These are phyloP conservation scores for Lagodon rhomboides DNA, from an alignment of 2,797 vertebrate genomes.

Conservation along the genomic window DNA sequence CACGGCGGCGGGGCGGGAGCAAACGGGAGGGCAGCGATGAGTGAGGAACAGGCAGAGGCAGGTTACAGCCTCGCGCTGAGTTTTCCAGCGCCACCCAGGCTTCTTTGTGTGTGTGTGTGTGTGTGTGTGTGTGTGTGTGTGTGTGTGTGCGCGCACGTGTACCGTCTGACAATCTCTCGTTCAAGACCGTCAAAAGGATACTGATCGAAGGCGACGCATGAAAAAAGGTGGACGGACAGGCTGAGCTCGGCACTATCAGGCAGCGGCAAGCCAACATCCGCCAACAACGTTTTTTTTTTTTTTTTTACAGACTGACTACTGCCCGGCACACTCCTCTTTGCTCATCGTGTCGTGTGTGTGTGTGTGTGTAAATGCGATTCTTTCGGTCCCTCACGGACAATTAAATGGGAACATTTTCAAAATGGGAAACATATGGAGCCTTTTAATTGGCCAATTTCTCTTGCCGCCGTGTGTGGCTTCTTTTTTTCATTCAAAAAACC, in stretches of 20 bases:
- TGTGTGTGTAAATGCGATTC: slow-evolving; percentile 62
- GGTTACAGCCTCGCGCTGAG: slow-evolving; percentile 48
- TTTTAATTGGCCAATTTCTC: slow-evolving; percentile 89
- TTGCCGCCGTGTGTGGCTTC: slow-evolving; percentile 80
- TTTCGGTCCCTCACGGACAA: slow-evolving; percentile 80
- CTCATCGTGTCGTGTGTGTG: slow-evolving; percentile 48
- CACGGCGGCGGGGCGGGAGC: slow-evolving; percentile 44
- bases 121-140: not conserved
- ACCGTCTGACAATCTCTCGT: slow-evolving; percentile 7
- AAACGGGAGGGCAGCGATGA: slow-evolving; percentile 51
- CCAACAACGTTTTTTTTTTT: not conserved
- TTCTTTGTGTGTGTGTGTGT: slow-evolving; percentile 10
- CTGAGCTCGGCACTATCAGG: slow-evolving; percentile 7
- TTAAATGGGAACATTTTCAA: slow-evolving; percentile 85
- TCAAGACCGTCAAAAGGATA: slow-evolving; percentile 30
- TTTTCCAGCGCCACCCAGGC: slow-evolving; percentile 24
- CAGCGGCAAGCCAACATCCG: not conserved
- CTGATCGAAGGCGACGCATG: slow-evolving; percentile 36
- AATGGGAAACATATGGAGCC: slow-evolving; percentile 87
- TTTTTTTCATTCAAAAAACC: slow-evolving; percentile 75
- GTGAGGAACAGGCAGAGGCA: slow-evolving; percentile 42
- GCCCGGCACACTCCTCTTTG: slow-evolving; percentile 11
- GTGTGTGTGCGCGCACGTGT: slow-evolving; percentile 11
- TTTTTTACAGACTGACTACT: slow-evolving; percentile 34
- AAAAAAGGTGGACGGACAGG: slow-evolving; percentile 28